Evolutionary conservation across 2,888 invertebrate genomes (phyloP), one percentile per base, ranked within the genome.

Genomic region (Cataglyphis cursor): DNA sequence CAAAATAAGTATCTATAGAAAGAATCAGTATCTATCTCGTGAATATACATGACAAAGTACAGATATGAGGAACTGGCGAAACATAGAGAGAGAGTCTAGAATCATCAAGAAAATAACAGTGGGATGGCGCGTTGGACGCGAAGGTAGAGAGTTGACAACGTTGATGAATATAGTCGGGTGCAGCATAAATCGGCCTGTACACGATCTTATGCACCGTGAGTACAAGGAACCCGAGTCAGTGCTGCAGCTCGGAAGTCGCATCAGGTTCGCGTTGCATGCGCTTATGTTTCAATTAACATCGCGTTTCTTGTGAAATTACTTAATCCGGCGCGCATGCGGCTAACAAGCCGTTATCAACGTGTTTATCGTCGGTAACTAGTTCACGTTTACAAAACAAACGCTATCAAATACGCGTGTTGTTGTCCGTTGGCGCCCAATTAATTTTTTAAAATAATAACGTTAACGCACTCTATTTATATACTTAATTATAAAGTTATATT

Each of bases 231-330:
- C 12, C 18, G 35, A 80, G n/a, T 21, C 57, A 31, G 24, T 57
- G 54, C 28, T 21, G 24, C 48, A 54, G 28, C 51, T 35, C 51
- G 38, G 44, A n/a, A 64, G 44, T 57, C n/a, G 38, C 44, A 41
- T 68, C 68, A 68, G 31, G n/a, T 24, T 62, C 64, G 64, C 80
- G 74, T 85, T 86, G 76, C 85, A 84, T 87, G 74, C 85, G 88
- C 88, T 92, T 89, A 90, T 87, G 87, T 89, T 91, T 90, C 90
- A 92, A 91, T 92, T 91, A 91, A 89, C 87, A 88, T 88, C 81
- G 82, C 87, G 88, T 90, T 90, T 89, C 86, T 85, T 85, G 85
- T 84, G 85, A 88, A 88, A 91, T 87, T 87, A 86, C 86, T 91
- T 85, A 90, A 91, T 89, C 80, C 84, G 31, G 54, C 72, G 65